Conservation (phyloP, 2,797 vertebrate genomes). For the Gouania willdenowi region DNA sequence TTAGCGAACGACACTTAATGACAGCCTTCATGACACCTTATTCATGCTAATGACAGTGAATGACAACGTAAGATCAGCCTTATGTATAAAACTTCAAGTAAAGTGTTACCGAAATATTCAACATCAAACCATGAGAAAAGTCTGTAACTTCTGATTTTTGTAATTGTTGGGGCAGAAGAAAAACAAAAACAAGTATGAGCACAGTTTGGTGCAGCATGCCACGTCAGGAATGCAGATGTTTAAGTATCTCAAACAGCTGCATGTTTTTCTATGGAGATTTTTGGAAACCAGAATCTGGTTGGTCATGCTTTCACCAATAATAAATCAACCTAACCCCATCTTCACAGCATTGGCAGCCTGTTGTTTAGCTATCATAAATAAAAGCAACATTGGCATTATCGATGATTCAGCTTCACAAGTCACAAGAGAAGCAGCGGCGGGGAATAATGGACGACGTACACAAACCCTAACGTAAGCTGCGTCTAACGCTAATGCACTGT, state of each 20-base stretch:
- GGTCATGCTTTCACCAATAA: conserved; percentile 56
- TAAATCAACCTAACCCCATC: conserved; percentile 42
- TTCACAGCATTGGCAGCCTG: conserved; percentile 27
- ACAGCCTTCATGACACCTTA: too few relatives aligned
- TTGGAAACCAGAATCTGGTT: conserved; percentile 32
- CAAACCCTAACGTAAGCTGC: conserved; percentile 11
- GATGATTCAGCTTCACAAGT: conserved; percentile 31
- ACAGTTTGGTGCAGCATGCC: conserved; percentile 53
- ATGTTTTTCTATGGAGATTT: conserved; percentile 38
- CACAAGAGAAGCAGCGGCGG: conserved; percentile 33
- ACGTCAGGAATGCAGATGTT: conserved; percentile 43
- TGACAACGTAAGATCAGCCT: too few relatives aligned
- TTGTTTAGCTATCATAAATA: conserved; percentile 22
- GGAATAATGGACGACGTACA: conserved; percentile 22
- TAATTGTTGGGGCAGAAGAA: conserved; percentile 24
- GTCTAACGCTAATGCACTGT: conserved; percentile 19
- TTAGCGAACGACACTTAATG: too few relatives aligned
- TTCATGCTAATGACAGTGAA: too few relatives aligned
- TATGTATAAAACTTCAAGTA: too few relatives aligned
- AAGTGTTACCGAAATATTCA: too few relatives aligned
- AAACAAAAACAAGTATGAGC: conserved; percentile 31
- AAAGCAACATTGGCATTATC: conserved; percentile 28
- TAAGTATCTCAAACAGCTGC: conserved; percentile 35
- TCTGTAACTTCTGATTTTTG: conserved; percentile 23
- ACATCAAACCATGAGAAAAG: too few relatives aligned